A percentile compares a stretch with the other conserved stretches of the same genome.
phyloP scores from a whole-genome alignment of 2,888 invertebrate species.

The Spisula subtruncata region DNA sequence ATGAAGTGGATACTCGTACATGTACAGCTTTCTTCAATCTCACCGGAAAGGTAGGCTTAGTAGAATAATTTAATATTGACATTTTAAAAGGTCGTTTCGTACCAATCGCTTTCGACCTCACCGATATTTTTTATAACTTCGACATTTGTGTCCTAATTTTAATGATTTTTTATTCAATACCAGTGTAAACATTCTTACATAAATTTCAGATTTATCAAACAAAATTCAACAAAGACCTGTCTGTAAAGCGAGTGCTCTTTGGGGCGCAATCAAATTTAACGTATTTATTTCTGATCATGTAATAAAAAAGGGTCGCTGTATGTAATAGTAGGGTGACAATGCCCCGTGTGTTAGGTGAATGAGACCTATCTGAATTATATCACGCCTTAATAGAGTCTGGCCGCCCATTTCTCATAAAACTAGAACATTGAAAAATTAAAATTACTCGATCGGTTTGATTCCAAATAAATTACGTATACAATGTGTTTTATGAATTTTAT shows the following conservation, averaged over 20 bases:
- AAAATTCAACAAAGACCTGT: constrained; percentile 20
- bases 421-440: constrained; percentile 22
- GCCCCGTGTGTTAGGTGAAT: not conserved
- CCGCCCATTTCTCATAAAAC: constrained; percentile 24
- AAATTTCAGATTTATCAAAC: constrained; percentile 44
- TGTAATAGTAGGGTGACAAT: not conserved
- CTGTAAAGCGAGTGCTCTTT: constrained; percentile 32
- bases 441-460: not conserved
- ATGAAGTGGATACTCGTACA: not conserved
- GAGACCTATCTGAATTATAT: not conserved
- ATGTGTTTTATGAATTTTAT: not conserved
- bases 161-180: constrained; percentile 40
- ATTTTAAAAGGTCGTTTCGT: constrained; percentile 15
- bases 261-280: constrained; percentile 30
- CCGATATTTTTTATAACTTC: not conserved
- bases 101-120: constrained; percentile 17
- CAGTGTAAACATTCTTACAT: constrained; percentile 48
- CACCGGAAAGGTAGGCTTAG: not conserved
- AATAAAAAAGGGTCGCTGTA: constrained; percentile 36
- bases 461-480: not conserved
- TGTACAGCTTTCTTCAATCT: not conserved
- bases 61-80: not conserved
- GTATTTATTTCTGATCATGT: constrained; percentile 16
- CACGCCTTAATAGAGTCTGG: not conserved
- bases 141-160: not conserved